Evolutionary conservation across 2,113 vertebrate genomes (phyloP), one percentile per base, ranked within the genome.

Genomic region (Tympanuchus pallidicinctus): DNA sequence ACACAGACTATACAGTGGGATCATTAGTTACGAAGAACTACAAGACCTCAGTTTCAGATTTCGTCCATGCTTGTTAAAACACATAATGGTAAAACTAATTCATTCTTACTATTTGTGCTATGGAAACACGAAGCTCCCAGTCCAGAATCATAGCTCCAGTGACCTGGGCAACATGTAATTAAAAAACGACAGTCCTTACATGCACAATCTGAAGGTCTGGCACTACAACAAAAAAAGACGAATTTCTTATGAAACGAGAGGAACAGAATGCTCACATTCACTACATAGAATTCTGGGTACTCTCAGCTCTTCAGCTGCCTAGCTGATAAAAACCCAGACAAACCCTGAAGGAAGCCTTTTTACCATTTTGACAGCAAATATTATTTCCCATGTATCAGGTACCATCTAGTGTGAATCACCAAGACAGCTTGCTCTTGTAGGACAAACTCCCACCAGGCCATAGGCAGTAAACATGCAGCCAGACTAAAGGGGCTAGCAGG

Each of bases 221-320:
- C 85, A 64, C 43, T 40, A 64, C 0, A 1, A 67, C 32, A 82
- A 28, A 57, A 57, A 59, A 80, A 71, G 32, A 85, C 34, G 1
- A 84, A 69, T 52, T 81, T 21, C 22, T 60, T 67, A 74, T 40
- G 60, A 73, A 84, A 87, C 17, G 42, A 52, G 64, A 93, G 47
- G 72, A 14, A 5, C 40, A 92, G 92, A 93, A 79, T 47, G 21
- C 28, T 91, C 64, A 28, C 56, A 69, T 42, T 50, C 50, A 91
- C 52, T n/a, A 27, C 59, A 73, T 6, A 42, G 54, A 89, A 86
- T 45, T 64, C 34, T 83, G 43, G 3, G 15, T 88, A 74, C 70
- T 89, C 82, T 93, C 79, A 88, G 64, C 78, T 88, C 75, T 82
- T 80, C 60, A 91, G 56, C 67, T 89, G 87, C 65, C 69, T 71